Percentiles rank a stretch among this genome's conserved stretches.
Evolutionary conservation across 1,140 invertebrate species (phyloP).

Genomic region (Cherax quadricarinatus): DNA sequence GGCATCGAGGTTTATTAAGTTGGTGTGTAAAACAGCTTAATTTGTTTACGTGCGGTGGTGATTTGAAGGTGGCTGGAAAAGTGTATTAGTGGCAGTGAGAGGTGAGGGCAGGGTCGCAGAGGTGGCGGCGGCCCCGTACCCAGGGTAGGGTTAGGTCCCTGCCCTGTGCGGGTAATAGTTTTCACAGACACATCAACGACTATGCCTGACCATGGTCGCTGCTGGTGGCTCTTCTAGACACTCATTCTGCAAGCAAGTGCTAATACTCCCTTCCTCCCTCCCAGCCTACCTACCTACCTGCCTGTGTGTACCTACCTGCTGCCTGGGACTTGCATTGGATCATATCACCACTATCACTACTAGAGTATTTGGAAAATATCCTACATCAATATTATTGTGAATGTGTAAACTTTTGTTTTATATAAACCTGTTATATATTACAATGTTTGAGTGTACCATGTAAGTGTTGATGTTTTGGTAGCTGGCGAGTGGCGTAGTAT

Average conservation of each 20-base stretch:
- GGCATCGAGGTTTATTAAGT: neutral
- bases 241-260: neutral
- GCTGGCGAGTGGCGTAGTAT: too few species aligned
- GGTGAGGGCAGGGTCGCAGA: neutral
- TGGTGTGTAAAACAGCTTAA: neutral
- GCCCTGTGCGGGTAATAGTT: constrained; percentile 36
- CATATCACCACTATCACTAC: neutral
- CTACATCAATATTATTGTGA: neutral
- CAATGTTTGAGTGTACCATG: neutral
- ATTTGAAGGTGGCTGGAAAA: neutral
- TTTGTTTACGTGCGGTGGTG: neutral
- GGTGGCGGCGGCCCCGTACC: neutral
- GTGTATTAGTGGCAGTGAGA: neutral
- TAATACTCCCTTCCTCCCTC: neutral
- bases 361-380: neutral
- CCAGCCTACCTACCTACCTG: neutral
- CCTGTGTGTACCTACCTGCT: neutral
- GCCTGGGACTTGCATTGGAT: too few species aligned
- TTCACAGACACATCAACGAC: constrained; percentile 16
- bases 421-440: neutral
- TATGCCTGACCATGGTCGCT: neutral
- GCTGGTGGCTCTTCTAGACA: neutral
- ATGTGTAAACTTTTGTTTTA: neutral
- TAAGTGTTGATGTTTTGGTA: neutral
- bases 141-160: constrained; percentile 19